phyloP scores from a whole-genome alignment of 2,113 vertebrate species.

The Mormyrus iriodes region DNA sequence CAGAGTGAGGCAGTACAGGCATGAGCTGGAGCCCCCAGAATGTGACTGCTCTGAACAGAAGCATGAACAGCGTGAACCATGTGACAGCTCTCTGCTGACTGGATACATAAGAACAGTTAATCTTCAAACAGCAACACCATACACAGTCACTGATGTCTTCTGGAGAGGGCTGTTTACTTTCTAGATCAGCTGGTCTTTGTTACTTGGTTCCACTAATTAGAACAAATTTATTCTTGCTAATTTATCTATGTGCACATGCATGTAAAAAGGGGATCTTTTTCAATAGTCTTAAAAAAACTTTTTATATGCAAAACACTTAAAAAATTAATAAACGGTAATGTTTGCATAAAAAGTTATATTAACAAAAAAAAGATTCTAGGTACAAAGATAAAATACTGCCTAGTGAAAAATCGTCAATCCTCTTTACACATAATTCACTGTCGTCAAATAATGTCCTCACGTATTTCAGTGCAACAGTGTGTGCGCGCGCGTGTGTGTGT shows the following conservation, averaged over 20 bases:
- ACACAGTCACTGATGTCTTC: background rate
- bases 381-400: background rate
- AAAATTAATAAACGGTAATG: background rate
- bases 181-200: background rate
- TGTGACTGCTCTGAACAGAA: background rate
- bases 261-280: background rate
- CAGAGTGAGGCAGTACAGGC: slow-evolving; percentile 62
- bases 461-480: background rate
- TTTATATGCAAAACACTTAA: background rate
- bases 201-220: background rate
- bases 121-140: background rate
- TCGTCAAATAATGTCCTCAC: background rate
- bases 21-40: background rate
- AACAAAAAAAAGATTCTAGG: background rate
- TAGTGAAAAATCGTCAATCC: background rate
- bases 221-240: slow-evolving; percentile 5
- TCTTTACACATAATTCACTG: background rate
- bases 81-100: background rate
- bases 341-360: background rate
- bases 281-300: background rate
- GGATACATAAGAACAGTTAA: background rate
- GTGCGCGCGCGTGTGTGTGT: background rate
- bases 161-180: background rate
- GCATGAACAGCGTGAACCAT: background rate
- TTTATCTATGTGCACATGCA: background rate